Percentiles rank a stretch among this genome's conserved stretches.
Evolutionary conservation across 2,113 vertebrate species (phyloP).

Genomic region (Antennarius striatus): DNA sequence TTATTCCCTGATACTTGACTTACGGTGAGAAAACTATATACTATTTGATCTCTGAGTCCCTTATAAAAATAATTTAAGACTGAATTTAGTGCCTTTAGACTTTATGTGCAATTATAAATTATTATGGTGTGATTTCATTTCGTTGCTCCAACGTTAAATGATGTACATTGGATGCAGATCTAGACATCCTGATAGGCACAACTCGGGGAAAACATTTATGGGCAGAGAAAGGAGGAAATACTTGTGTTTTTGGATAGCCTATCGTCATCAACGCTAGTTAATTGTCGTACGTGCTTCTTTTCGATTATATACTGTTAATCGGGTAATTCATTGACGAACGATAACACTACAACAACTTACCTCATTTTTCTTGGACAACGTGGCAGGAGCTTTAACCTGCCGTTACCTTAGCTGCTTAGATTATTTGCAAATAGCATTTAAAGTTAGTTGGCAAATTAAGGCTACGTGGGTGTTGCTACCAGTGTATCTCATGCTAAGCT

Average conservation of each 20-base stretch:
- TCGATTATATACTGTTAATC: not conserved
- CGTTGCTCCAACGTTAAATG: too few relatives aligned
- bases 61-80: rapidly evolving
- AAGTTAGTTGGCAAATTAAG: slow-evolving; percentile 37
- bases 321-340: not conserved
- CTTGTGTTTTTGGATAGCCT: slow-evolving; percentile 16
- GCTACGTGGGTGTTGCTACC: slow-evolving; percentile 24
- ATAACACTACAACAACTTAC: not conserved
- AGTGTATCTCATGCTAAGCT: slow-evolving; percentile 6
- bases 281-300: slow-evolving; percentile 9
- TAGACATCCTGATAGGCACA: slow-evolving; percentile 26
- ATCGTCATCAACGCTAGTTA: slow-evolving; percentile 7
- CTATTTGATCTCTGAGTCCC: rapidly evolving
- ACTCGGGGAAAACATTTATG: rapidly evolving
- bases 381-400: not conserved
- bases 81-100: not conserved
- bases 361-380: not conserved
- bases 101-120: too few relatives aligned
- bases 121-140: too few relatives aligned
- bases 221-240: slow-evolving; percentile 30
- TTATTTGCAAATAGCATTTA: not conserved
- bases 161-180: not conserved
- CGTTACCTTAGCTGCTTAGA: not conserved
- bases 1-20: slow-evolving; percentile 11
- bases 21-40: not conserved